These are phyloP conservation scores for Theristicus caerulescens DNA, from an alignment of 2,113 vertebrate genomes.

Conservation along the genomic window DNA sequence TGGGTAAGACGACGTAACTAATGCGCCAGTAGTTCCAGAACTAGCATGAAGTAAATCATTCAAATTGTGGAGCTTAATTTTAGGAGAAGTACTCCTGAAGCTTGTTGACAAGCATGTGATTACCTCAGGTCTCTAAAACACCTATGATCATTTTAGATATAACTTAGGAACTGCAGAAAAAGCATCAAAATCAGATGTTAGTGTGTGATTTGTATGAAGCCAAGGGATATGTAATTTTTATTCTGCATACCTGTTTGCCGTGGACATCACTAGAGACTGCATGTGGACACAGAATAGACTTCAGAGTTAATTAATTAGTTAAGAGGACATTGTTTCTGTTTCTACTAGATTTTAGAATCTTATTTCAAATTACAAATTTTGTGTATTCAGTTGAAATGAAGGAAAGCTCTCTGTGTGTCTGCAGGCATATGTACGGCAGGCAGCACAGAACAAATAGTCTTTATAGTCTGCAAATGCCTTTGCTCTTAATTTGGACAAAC, in stretches of 20 bases:
- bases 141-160: background rate
- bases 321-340: background rate
- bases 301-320: background rate
- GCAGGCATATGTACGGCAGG: background rate
- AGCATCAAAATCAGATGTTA: background rate
- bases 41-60: background rate
- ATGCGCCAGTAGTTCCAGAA: background rate
- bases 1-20: background rate
- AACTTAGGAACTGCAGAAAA: background rate
- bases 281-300: too few species aligned
- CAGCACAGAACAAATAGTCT: conserved; percentile 9
- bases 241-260: background rate
- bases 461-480: background rate
- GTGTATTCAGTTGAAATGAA: background rate
- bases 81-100: background rate
- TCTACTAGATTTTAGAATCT: background rate
- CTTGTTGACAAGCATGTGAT: background rate
- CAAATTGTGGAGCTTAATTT: background rate
- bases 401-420: background rate
- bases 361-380: background rate
- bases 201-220: background rate
- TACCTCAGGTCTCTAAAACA: background rate
- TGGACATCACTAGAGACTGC: background rate
- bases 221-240: background rate
- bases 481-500: conserved; percentile 45